A percentile compares a stretch with the other conserved stretches of the same genome.
These are phyloP conservation scores for Plumapathes pennacea DNA, from an alignment of 92 coral and sea anemone genomes.

Conservation along the genomic window DNA sequence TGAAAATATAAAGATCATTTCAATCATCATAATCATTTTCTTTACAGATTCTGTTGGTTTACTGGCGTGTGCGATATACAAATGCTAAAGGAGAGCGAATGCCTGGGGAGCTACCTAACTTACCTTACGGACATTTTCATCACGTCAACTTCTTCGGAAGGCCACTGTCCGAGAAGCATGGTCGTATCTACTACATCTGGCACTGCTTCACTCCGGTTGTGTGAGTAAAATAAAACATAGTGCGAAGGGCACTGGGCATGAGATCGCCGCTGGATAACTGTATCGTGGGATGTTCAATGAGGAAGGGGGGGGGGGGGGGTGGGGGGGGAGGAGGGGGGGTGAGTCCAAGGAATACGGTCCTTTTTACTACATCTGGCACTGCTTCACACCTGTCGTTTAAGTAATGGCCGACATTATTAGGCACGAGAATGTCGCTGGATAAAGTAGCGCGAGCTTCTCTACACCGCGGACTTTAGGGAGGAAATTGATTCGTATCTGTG, in stretches of 20 bases:
- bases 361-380: conserved; percentile 84
- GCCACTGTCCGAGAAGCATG: conserved; percentile 67
- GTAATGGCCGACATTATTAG: no score
- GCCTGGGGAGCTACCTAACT: conserved; percentile 67
- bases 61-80: conserved; percentile 68
- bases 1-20: neutral
- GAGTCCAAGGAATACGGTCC: conserved; percentile 73
- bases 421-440: no score
- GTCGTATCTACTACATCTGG: conserved; percentile 84
- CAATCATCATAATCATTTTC: neutral
- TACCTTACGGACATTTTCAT: conserved; percentile 78
- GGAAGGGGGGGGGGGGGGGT: no score
- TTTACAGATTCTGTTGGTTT: conserved; percentile 46
- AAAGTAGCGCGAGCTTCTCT: no score
- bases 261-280: neutral
- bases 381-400: conserved; percentile 88
- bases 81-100: conserved; percentile 71
- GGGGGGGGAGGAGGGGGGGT: no score
- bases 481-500: no score
- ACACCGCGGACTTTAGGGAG: no score
- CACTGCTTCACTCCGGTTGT: conserved; percentile 87
- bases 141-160: conserved; percentile 89
- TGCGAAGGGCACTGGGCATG: neutral
- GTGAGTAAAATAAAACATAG: conserved; percentile 43
- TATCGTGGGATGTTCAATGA: neutral